phyloP scores from a whole-genome alignment of 2,888 invertebrate genomes.

The Dryococelus australis region DNA sequence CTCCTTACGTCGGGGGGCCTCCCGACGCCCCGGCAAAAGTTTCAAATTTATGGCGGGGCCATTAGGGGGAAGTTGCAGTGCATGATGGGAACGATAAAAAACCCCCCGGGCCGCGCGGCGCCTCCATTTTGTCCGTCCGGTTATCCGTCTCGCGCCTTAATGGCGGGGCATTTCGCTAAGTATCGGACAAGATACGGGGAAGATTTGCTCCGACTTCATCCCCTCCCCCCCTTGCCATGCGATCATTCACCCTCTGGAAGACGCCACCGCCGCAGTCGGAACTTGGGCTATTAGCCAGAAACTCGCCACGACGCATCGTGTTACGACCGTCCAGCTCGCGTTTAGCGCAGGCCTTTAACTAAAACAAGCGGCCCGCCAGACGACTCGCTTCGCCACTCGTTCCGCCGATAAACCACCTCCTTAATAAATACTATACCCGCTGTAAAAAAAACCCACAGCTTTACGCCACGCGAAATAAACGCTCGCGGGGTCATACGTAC shows the following conservation, averaged over 20 bases:
- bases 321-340: too few relatives aligned
- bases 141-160: background rate
- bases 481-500: too few relatives aligned
- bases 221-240: background rate
- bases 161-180: constrained; percentile 13
- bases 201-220: background rate
- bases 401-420: too few relatives aligned
- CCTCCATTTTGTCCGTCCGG: background rate
- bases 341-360: too few relatives aligned
- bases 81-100: constrained; percentile 3
- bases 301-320: background rate
- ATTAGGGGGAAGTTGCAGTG: background rate
- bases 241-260: background rate
- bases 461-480: too few relatives aligned
- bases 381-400: too few relatives aligned
- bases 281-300: background rate
- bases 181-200: background rate
- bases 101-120: background rate
- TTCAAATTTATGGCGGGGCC: background rate
- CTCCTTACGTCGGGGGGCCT: background rate
- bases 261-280: background rate
- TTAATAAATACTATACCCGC: too few relatives aligned
- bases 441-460: too few relatives aligned
- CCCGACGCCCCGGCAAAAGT: background rate
- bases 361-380: too few relatives aligned